Evolutionary conservation across 2,888 invertebrate species (phyloP).

Genomic region (Aquatica leii): DNA sequence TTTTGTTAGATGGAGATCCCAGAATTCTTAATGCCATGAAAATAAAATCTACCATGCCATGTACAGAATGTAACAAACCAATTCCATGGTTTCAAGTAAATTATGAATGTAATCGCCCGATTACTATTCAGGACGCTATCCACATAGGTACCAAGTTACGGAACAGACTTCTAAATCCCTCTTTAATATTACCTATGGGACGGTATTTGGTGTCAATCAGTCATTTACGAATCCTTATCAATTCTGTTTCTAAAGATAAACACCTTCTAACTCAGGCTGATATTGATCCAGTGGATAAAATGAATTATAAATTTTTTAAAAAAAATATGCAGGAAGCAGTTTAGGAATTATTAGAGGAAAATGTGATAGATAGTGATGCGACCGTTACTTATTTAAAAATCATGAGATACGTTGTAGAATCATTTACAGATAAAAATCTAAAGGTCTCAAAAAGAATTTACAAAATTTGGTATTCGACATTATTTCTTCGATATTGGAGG

Average conservation of each 20-base stretch:
- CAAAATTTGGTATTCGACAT: too few relatives aligned
- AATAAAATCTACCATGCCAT: not conserved
- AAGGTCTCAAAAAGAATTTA: too few relatives aligned
- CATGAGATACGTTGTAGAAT: not conserved
- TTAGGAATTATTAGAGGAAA: not conserved
- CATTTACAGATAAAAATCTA: too few relatives aligned
- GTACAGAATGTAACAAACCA: not conserved
- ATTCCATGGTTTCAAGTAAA: not conserved
- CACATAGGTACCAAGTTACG: not conserved
- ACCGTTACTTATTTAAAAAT: not conserved
- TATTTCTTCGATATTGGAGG: too few relatives aligned
- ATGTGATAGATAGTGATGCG: not conserved
- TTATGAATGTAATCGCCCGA: not conserved
- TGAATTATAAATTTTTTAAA: not conserved
- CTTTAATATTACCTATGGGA: not conserved
- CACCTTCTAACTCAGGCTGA: not conserved
- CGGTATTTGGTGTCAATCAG: not conserved
- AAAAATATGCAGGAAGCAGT: not conserved
- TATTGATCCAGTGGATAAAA: constrained; percentile 1
- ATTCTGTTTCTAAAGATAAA: not conserved
- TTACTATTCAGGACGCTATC: too few relatives aligned
- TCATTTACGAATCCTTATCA: not conserved
- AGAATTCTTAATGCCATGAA: constrained; percentile 1
- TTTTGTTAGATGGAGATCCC: not conserved
- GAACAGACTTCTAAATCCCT: not conserved